Evolutionary conservation across 1,140 invertebrate genomes (phyloP).

Genomic region (Agrypnia vestita): DNA sequence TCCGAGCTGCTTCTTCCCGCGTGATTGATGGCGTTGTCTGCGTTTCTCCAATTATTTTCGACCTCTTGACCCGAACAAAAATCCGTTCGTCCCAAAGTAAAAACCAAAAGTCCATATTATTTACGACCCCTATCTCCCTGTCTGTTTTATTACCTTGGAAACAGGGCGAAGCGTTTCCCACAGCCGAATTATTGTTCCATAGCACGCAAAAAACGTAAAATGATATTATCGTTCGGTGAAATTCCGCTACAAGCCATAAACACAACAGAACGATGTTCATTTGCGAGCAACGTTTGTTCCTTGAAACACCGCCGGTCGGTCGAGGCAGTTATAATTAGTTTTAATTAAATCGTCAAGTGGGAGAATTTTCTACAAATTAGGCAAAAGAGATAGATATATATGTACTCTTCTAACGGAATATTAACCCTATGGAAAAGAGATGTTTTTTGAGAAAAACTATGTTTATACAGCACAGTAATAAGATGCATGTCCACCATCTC

Average conservation of each 20-base stretch:
- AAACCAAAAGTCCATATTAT: constrained; percentile 32
- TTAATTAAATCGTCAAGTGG: too few species aligned
- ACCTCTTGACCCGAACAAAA: constrained; percentile 20
- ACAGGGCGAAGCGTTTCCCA: constrained; percentile 39
- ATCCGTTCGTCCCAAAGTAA: constrained; percentile 18
- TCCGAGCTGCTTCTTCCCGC: not conserved
- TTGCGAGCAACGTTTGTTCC: too few species aligned
- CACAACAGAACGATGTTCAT: not conserved
- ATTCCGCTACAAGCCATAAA: constrained; percentile 35
- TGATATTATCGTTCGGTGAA: constrained; percentile 31
- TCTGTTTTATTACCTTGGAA: constrained; percentile 40
- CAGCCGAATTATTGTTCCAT: constrained; percentile 38
- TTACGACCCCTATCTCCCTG: constrained; percentile 38
- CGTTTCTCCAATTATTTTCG: not conserved
- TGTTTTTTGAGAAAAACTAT: too few species aligned
- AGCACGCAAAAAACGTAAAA: constrained; percentile 41
- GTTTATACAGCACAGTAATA: too few species aligned
- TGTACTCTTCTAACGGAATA: too few species aligned
- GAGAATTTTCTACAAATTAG: too few species aligned
- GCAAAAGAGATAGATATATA: too few species aligned
- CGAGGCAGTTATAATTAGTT: too few species aligned
- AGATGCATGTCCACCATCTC: too few species aligned
- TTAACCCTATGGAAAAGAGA: too few species aligned
- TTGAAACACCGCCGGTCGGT: too few species aligned
- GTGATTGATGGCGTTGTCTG: not conserved